Percentiles rank a stretch among this genome's conserved stretches.
These are phyloP conservation scores for Capreolus pygargus DNA, from an alignment of 2,113 vertebrate species.

Conservation along the genomic window DNA sequence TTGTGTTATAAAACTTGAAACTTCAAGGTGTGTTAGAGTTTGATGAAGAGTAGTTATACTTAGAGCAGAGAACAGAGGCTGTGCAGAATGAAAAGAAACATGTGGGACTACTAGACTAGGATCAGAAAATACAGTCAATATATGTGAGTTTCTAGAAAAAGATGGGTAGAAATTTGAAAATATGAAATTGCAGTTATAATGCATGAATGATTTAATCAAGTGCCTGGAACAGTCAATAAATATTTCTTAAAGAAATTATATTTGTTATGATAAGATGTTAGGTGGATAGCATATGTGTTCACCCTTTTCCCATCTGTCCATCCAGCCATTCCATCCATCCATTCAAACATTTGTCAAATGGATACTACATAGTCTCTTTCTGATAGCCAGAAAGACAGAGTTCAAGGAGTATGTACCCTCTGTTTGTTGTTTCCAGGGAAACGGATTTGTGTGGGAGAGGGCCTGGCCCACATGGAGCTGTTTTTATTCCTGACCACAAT, in stretches of 20 bases:
- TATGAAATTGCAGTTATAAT: neutral
- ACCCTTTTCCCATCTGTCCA: neutral
- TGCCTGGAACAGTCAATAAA: neutral
- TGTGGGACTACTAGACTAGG: too few relatives aligned
- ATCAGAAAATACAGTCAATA: too few relatives aligned
- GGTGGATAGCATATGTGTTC: neutral
- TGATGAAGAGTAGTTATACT: neutral
- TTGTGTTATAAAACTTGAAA: neutral
- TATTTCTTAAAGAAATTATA: neutral
- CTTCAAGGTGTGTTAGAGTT: too few relatives aligned
- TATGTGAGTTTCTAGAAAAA: neutral
- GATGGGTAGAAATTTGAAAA: neutral
- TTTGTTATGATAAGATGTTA: neutral
- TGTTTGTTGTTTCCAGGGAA: conserved; percentile 58
- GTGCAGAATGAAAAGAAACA: neutral
- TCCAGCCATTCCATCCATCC: neutral
- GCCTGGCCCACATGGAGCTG: conserved; percentile 68
- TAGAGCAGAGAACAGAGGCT: neutral
- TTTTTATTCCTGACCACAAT: conserved; percentile 70
- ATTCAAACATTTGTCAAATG: neutral
- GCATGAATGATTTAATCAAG: neutral
- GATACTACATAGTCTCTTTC: neutral
- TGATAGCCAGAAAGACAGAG: neutral
- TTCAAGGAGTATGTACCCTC: neutral
- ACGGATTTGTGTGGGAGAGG: conserved; percentile 59